A percentile compares a stretch with the other conserved stretches of the same genome.
Evolutionary conservation across 2,888 invertebrate genomes (phyloP).

Genomic region (Liodrosophila aerea): DNA sequence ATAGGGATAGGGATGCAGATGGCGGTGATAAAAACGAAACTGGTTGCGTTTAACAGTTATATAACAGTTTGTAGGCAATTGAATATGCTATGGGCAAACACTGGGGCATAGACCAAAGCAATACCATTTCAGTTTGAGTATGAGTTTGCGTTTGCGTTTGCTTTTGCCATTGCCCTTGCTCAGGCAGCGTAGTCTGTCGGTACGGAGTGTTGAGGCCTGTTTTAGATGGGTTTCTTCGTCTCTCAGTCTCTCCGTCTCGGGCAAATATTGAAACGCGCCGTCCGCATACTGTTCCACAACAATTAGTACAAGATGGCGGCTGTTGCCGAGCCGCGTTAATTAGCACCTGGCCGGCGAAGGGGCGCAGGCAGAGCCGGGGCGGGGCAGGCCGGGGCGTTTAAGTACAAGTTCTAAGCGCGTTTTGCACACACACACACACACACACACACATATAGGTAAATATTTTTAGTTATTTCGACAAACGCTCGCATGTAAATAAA

Average conservation of each 20-base stretch:
- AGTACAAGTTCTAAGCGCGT: slow-evolving; percentile 72
- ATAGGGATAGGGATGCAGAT: slow-evolving; percentile 3
- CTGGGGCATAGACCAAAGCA: slow-evolving; percentile 16
- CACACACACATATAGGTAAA: slow-evolving; percentile 50
- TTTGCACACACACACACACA: slow-evolving; percentile 44
- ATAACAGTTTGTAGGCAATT: slow-evolving; percentile 39
- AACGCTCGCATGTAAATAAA: slow-evolving; percentile 64
- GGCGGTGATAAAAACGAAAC: slow-evolving; percentile 26
- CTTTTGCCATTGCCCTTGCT: slow-evolving; percentile 25
- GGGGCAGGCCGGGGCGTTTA: slow-evolving; percentile 24
- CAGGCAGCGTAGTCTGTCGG: slow-evolving; percentile 9
- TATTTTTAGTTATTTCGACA: slow-evolving; percentile 72
- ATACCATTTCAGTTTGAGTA: slow-evolving; percentile 23
- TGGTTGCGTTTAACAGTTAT: slow-evolving; percentile 34
- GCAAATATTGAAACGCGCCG: slow-evolving; percentile 70
- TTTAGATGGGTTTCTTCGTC: slow-evolving; percentile 9
- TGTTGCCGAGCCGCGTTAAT: slow-evolving; percentile 76
- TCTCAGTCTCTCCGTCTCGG: slow-evolving; percentile 23
- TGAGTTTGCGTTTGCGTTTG: slow-evolving; percentile 10
- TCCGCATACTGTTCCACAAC: slow-evolving; percentile 74
- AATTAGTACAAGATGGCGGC: slow-evolving; percentile 78
- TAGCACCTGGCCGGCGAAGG: slow-evolving; percentile 71
- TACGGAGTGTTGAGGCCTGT: slow-evolving; percentile 7
- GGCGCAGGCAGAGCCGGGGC: slow-evolving; percentile 35
- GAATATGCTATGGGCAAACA: slow-evolving; percentile 40